Conservation (phyloP, 1,140 invertebrate species). For the Ostrea denselamellosa region DNA sequence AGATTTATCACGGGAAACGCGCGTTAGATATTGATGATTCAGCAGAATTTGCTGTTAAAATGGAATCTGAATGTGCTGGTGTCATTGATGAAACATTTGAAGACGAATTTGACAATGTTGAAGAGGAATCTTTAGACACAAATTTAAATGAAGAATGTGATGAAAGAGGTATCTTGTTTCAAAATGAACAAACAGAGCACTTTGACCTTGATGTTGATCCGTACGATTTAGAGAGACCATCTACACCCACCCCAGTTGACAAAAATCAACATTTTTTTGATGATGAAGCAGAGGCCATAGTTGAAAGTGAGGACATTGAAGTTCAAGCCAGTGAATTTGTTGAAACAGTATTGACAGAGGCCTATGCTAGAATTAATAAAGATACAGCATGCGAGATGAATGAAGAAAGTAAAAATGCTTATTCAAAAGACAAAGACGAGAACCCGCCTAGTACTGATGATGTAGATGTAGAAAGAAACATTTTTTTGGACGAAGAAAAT, state of each 20-base stretch:
- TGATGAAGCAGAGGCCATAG: conserved; percentile 56
- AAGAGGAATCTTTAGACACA: conserved; percentile 41
- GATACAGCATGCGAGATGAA: conserved; percentile 34
- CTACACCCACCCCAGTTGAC: conserved; percentile 76
- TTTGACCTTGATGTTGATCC: conserved; percentile 64
- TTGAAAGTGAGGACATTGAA: conserved; percentile 51
- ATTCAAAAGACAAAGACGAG: neutral
- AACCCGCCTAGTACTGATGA: conserved; percentile 1
- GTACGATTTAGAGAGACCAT: conserved; percentile 75
- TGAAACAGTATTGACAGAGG: conserved; percentile 72
- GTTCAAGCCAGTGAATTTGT: conserved; percentile 70
- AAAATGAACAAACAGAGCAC: conserved; percentile 52
- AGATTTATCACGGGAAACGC: conserved; percentile 78
- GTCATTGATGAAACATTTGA: conserved; percentile 47
- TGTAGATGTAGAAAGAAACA: conserved; percentile 39
- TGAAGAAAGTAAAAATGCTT: conserved; percentile 39
- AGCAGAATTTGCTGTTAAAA: conserved; percentile 7
- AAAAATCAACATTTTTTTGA: conserved; percentile 68
- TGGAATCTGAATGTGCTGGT: conserved; percentile 17
- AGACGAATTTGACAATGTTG: conserved; percentile 40
- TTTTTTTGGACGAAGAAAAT: neutral
- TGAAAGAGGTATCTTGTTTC: conserved; percentile 50
- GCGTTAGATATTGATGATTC: conserved; percentile 74
- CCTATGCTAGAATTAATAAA: conserved; percentile 60
- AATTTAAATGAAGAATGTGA: conserved; percentile 33